phyloP scores from a whole-genome alignment of 2,797 vertebrate species.

The Sebastes minor region DNA sequence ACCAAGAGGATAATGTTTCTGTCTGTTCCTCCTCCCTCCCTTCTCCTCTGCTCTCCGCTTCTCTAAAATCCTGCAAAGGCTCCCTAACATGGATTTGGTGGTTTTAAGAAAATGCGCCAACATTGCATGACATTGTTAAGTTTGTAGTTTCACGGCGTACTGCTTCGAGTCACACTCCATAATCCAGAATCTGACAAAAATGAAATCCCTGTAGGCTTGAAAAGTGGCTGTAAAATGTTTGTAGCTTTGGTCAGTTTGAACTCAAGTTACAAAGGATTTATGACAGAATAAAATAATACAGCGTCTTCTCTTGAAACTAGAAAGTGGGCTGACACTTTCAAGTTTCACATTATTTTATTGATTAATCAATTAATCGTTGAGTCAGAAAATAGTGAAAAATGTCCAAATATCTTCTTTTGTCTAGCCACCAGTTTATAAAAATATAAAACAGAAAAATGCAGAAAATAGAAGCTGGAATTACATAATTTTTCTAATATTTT shows the following conservation, averaged over 20 bases:
- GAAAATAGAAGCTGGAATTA: not conserved
- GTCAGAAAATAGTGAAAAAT: not conserved
- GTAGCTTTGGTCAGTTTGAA: not conserved
- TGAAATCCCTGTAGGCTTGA: not conserved
- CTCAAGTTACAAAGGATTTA: not conserved
- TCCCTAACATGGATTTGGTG: conserved; percentile 23
- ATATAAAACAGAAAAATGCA: not conserved
- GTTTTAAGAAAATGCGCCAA: conserved; percentile 19
- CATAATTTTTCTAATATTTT: not conserved
- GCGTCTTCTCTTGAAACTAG: not conserved
- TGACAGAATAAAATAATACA: not conserved
- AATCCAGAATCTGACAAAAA: not conserved
- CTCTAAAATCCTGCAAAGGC: conserved; percentile 36
- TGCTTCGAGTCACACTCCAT: not conserved
- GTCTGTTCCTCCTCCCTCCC: conserved; percentile 41
- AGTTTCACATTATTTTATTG: not conserved
- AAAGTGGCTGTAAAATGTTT: not conserved
- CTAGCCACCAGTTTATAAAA: not conserved
- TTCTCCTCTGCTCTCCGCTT: conserved; percentile 1
- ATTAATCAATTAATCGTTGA: not conserved
- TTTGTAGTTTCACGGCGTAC: not conserved
- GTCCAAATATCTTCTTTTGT: not conserved
- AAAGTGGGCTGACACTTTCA: not conserved
- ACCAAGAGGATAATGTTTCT: conserved; percentile 62
- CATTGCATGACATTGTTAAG: not conserved